Conservation (phyloP, 2,113 vertebrate genomes). For the Microcebus griseorufus region DNA sequence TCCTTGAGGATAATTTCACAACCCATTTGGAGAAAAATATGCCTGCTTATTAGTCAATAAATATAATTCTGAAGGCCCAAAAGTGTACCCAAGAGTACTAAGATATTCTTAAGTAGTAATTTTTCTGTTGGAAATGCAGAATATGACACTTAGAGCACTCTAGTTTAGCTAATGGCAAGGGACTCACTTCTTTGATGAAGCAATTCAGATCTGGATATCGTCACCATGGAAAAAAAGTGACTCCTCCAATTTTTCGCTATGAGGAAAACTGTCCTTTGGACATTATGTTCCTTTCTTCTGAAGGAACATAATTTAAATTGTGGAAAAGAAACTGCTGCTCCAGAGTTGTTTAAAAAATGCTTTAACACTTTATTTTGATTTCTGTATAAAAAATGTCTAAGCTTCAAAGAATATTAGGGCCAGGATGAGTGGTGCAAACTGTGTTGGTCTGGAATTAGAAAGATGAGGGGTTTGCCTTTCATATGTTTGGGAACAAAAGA, state of each 20-base stretch:
- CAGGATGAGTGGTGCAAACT: background rate
- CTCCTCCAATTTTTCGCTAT: background rate
- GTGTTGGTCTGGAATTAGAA: background rate
- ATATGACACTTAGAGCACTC: background rate
- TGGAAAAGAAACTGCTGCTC: slow-evolving; percentile 23
- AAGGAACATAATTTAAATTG: slow-evolving; percentile 40
- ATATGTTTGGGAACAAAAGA: background rate
- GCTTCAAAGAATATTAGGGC: background rate
- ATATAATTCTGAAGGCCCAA: background rate
- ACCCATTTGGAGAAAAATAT: background rate
- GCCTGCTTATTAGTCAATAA: background rate
- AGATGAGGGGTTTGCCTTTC: background rate
- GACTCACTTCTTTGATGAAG: background rate
- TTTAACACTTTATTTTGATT: slow-evolving; percentile 17
- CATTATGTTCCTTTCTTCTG: background rate
- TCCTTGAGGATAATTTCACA: slow-evolving; percentile 29
- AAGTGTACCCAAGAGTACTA: background rate
- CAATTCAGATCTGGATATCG: slow-evolving; percentile 47
- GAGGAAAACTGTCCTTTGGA: background rate
- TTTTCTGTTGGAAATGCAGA: background rate
- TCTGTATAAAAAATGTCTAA: background rate
- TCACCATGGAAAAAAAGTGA: background rate
- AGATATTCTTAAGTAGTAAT: background rate
- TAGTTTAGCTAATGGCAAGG: background rate
- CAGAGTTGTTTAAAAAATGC: background rate